Evolutionary conservation across 2,888 invertebrate species (phyloP).

Genomic region (Volucella zonaria): DNA sequence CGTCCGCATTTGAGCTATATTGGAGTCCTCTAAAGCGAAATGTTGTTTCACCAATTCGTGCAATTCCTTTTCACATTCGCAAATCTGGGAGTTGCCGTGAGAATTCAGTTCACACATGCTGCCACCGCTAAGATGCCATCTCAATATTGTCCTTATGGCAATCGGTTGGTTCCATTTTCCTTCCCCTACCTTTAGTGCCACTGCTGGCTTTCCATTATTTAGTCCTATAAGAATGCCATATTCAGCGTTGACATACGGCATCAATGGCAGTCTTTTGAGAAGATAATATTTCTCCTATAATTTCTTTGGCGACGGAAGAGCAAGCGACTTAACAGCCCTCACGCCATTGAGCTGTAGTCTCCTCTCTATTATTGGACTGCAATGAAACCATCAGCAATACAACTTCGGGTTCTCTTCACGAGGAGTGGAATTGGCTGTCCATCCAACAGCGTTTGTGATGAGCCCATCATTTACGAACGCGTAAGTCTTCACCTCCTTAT

Average conservation of each 20-base stretch:
- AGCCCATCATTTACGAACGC: conserved; percentile 9
- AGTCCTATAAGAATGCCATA: not conserved
- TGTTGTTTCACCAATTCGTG: no score
- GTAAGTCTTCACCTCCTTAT: conserved; percentile 5
- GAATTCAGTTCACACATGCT: not conserved
- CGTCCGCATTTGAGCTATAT: no score
- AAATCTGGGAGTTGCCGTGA: conserved; percentile 2
- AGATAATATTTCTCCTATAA: conserved; percentile 4
- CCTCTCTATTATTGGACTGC: not conserved
- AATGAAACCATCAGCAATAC: conserved; percentile 12
- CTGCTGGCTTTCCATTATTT: no score
- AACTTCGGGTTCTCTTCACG: conserved; percentile 18
- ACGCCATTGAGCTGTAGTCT: conserved; percentile 15
- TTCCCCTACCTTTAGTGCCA: not conserved
- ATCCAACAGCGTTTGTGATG: no score
- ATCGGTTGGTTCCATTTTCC: conserved; percentile 14
- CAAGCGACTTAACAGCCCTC: conserved; percentile 12
- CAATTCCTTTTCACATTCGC: no score
- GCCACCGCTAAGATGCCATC: conserved; percentile 26
- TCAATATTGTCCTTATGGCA: conserved; percentile 5
- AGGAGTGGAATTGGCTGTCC: conserved; percentile 36
- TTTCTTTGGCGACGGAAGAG: conserved; percentile 5
- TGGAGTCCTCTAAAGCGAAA: no score
- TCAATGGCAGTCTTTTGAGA: conserved; percentile 10
- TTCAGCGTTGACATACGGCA: conserved; percentile 17